Conservation (phyloP, 2,113 vertebrate genomes). For the mouse (Mus musculus) region GRCm39 chr5:25143001-25143500, state of each 20-base stretch:
- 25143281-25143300: neutral
- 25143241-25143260: neutral
- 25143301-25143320: neutral
- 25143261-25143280: rapidly evolving
- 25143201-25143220: neutral
- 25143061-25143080: neutral
- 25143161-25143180: rapidly evolving
- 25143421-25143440: neutral
- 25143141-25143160: rapidly evolving
- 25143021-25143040: neutral
- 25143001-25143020: neutral
- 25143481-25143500: rapidly evolving
- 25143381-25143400: neutral
- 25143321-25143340: neutral
- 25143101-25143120: neutral
- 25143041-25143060: neutral
- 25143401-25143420: neutral
- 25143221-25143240: neutral
- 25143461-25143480: neutral
- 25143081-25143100: neutral
- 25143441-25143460: no score
- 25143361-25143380: neutral
- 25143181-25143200: neutral
- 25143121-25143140: neutral
- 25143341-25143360: neutral